Conservation (phyloP, 2,113 vertebrate species). For the Siniperca chuatsi region DNA sequence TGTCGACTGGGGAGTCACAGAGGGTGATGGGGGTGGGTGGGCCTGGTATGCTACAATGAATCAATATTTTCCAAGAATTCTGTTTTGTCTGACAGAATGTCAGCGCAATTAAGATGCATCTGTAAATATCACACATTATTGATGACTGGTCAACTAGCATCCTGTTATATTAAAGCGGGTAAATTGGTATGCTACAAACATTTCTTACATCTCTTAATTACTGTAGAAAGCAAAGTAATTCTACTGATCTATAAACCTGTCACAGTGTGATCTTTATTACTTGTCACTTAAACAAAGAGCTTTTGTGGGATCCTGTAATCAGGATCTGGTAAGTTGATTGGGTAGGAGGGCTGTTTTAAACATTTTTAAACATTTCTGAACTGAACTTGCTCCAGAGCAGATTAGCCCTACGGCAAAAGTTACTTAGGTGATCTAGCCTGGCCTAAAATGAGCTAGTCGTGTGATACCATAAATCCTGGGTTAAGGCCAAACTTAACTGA, state of each 20-base stretch:
- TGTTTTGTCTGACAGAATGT: slow-evolving; percentile 19
- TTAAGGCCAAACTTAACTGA: neutral
- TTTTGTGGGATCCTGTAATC: too few species aligned
- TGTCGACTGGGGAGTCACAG: too few species aligned
- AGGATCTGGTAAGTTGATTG: too few species aligned
- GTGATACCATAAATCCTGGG: neutral
- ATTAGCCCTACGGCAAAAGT: neutral
- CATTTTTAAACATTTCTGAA: neutral
- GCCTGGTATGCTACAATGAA: too few species aligned
- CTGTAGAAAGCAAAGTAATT: neutral
- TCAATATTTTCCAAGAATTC: too few species aligned
- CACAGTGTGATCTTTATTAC: neutral
- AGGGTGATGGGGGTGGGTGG: too few species aligned
- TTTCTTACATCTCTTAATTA: neutral
- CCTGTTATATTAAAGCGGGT: neutral
- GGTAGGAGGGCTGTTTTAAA: neutral
- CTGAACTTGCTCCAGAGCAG: neutral
- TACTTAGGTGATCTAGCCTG: neutral
- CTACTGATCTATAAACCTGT: neutral
- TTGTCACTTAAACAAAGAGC: neutral
- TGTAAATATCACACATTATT: slow-evolving; percentile 42
- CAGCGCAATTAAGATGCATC: slow-evolving; percentile 27
- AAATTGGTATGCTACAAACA: neutral
- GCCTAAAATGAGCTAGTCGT: neutral
- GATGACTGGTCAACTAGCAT: slow-evolving; percentile 6